Evolutionary conservation across 2,113 vertebrate species (phyloP).

Genomic region (Meles meles): DNA sequence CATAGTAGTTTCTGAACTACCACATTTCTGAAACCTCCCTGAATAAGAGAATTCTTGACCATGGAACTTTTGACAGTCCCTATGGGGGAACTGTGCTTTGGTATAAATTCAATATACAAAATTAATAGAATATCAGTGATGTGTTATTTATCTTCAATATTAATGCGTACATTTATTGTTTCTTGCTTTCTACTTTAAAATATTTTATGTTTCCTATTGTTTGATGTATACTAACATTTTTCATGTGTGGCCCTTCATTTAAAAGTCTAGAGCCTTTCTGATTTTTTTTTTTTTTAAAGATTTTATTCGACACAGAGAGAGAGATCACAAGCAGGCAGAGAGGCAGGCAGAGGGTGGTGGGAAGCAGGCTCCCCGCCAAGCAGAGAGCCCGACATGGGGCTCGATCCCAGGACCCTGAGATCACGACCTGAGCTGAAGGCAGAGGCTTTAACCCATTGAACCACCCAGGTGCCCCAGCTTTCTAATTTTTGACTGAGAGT

Average conservation of each 20-base stretch:
- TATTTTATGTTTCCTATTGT: neutral
- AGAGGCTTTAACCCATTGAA: no score
- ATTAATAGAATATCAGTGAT: neutral
- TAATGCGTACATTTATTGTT: neutral
- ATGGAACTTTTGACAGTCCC: neutral
- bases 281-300: no score
- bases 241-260: neutral
- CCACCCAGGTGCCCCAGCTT: neutral
- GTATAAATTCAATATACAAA: neutral
- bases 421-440: no score
- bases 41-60: neutral
- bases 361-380: no score
- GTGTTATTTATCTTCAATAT: neutral
- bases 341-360: rapidly evolving
- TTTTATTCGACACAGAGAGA: no score
- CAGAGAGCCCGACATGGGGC: no score
- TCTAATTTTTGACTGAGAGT: constrained; percentile 2
- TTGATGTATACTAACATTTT: neutral
- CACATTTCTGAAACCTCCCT: neutral
- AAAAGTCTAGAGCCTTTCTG: neutral
- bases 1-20: neutral
- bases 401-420: no score
- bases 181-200: neutral
- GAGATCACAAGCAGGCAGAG: no score
- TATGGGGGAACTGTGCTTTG: neutral